Conservation (phyloP, 2,888 invertebrate genomes). For the Chesias legatella region DNA sequence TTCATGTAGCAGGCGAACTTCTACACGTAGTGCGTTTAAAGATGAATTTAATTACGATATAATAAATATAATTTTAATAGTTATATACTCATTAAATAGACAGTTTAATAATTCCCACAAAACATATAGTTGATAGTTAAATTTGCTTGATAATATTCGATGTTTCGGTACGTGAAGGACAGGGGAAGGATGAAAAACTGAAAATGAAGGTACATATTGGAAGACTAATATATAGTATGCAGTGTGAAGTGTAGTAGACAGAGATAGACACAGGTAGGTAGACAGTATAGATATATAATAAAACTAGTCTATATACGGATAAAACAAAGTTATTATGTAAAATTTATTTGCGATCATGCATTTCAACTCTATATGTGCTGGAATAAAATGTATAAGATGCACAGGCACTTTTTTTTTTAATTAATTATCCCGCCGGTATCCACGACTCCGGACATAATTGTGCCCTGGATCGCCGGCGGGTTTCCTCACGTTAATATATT, state of each 20-base stretch:
- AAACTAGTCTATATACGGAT: conserved; percentile 11
- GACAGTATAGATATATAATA: conserved; percentile 13
- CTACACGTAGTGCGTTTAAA: conserved; percentile 71
- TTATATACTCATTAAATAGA: conserved; percentile 46
- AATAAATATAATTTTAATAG: conserved; percentile 44
- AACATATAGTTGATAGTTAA: conserved; percentile 65
- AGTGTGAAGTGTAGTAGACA: conserved; percentile 28
- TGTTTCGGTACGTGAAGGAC: conserved; percentile 37
- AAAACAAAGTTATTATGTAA: conserved; percentile 2
- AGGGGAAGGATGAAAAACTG: conserved; percentile 29
- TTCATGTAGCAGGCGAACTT: conserved; percentile 66
- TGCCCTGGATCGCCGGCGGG: too few relatives aligned
- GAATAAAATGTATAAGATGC: conserved; percentile 8
- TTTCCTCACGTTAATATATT: conserved; percentile 3
- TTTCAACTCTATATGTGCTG: conserved; percentile 10
- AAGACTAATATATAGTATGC: conserved; percentile 34
- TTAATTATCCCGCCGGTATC: too few relatives aligned
- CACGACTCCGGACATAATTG: too few relatives aligned
- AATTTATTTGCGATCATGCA: conserved; percentile 12
- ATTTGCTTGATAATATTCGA: conserved; percentile 68
- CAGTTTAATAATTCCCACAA: conserved; percentile 28
- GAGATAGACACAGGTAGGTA: conserved; percentile 5
- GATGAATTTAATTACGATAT: conserved; percentile 41
- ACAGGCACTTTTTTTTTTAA: conserved; percentile 3
- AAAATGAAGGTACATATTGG: conserved; percentile 37